Evolutionary conservation across 1,140 invertebrate species (phyloP).

Genomic region (Drusus annulatus): DNA sequence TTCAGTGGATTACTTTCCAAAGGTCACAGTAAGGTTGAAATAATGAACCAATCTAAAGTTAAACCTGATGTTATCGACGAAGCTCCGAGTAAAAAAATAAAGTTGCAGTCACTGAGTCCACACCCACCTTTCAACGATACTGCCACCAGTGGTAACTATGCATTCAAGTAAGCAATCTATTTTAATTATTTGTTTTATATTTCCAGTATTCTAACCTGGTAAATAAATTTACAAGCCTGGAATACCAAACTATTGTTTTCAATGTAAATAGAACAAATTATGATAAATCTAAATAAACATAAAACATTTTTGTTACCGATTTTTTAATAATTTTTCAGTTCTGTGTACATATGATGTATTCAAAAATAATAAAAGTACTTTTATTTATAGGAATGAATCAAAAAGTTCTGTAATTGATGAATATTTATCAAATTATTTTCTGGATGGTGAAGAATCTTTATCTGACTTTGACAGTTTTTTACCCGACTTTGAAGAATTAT

Average conservation of each 20-base stretch:
- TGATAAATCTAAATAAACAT: too few relatives aligned
- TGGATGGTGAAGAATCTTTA: slow-evolving; percentile 54
- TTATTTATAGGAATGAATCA: slow-evolving; percentile 39
- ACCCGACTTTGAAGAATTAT: slow-evolving; percentile 52
- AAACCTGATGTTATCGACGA: background rate
- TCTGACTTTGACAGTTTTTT: slow-evolving; percentile 54
- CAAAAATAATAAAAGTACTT: background rate
- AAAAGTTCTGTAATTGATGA: slow-evolving; percentile 37
- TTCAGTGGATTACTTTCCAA: slow-evolving; percentile 6
- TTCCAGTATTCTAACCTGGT: too few relatives aligned
- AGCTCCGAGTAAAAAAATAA: slow-evolving; percentile 16
- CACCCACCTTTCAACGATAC: background rate
- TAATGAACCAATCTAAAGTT: background rate
- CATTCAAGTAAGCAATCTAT: slow-evolving; percentile 23
- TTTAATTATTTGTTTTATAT: background rate
- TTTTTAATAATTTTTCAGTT: too few relatives aligned
- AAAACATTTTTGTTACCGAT: too few relatives aligned
- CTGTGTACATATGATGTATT: too few relatives aligned
- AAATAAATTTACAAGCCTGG: background rate
- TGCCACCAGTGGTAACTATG: background rate
- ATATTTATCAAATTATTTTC: slow-evolving; percentile 55
- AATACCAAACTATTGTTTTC: too few relatives aligned
- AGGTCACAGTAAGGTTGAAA: background rate
- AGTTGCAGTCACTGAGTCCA: background rate
- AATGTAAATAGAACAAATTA: too few relatives aligned